Percentiles rank a stretch among this genome's conserved stretches.
These are phyloP conservation scores for Brassicogethes aeneus DNA, from an alignment of 2,888 invertebrate genomes.

Conservation along the genomic window DNA sequence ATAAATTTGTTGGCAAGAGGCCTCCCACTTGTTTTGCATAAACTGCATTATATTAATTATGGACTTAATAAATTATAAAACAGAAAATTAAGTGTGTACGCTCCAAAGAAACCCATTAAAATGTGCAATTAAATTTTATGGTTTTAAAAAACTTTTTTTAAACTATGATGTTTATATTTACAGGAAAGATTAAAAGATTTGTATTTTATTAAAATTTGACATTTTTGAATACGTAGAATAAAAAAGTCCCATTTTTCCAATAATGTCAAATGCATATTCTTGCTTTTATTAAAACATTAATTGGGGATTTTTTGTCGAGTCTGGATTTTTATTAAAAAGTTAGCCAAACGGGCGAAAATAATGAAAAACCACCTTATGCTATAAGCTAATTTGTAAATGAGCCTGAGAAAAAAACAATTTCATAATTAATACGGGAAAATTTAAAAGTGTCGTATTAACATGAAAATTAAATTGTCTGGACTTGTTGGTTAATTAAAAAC, in stretches of 20 bases:
- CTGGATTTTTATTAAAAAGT: too few species aligned
- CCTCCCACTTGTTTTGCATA: conserved; percentile 15
- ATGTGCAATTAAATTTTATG: not conserved
- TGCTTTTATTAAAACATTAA: too few species aligned
- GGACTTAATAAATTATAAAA: not conserved
- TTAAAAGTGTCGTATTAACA: conserved; percentile 1
- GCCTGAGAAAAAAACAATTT: not conserved
- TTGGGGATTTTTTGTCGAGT: too few species aligned
- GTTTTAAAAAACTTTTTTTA: not conserved
- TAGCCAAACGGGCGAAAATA: too few species aligned
- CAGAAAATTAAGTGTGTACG: not conserved
- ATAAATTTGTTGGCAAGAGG: conserved; percentile 15
- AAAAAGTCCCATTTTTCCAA: too few species aligned
- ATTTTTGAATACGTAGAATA: too few species aligned
- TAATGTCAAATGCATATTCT: too few species aligned
- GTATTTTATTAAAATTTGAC: too few species aligned
- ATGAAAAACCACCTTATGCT: too few species aligned
- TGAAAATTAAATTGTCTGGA: conserved; percentile 3
- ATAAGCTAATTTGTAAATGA: conserved; percentile 1
- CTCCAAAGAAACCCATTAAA: not conserved
- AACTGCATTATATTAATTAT: conserved; percentile 1
- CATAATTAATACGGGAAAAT: not conserved
- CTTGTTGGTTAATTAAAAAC: conserved; percentile 1
- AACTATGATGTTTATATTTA: too few species aligned
- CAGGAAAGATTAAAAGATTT: too few species aligned